Evolutionary conservation across 2,113 vertebrate genomes (phyloP), one percentile per base, ranked within the genome.

Genomic region (Amphilophus citrinellus): DNA sequence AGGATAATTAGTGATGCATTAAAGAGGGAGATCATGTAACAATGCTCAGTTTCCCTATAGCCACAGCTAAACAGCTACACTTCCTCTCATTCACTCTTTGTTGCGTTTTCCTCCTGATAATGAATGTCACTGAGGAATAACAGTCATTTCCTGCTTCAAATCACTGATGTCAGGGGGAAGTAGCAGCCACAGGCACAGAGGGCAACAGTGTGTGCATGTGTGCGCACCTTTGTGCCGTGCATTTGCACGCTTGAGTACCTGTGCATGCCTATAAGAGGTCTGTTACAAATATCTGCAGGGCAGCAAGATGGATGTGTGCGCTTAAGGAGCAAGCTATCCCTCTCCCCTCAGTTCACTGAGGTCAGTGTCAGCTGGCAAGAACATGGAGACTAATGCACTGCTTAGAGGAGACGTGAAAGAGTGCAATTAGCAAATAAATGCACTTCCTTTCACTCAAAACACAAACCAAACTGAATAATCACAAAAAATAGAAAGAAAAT

Each of bases 121-220:
- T 84, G 81, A 88, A 18, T 71, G 65, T 83, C 90, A 85, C 84
- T 91, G 56, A 86, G 82, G 88, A 87, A 90, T 88, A 91, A 89
- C 84, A 87, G 84, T 77, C 85, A 90, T 89, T 91, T 88, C 91
- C 93, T 92, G 93, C 85, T 79, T 85, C 76, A 56, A 82, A 85
- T 91, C 84, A 87, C 87, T 37, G 60, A 83, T 60, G 86, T 88
- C 83, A 83, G 79, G 63, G 63, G 82, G 79, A 83, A 87, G 85
- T 57, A 88, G 83, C 83, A 79, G 76, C 75, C 76, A 68, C 30
- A 32, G 78, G 76, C 79, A n/a, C 61, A 76, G 77, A 76, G 62
- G 47, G 62, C 59, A 42, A 35, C 24, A 1, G 79, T 61, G 79
- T 61, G 59, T 57, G 58, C 61, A 30, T 42, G 24, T 68, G 18